Evolutionary conservation across 2,797 vertebrate species (phyloP), one percentile per base, ranked within the genome.

Genomic region (Stomatorhinus walkeri): DNA sequence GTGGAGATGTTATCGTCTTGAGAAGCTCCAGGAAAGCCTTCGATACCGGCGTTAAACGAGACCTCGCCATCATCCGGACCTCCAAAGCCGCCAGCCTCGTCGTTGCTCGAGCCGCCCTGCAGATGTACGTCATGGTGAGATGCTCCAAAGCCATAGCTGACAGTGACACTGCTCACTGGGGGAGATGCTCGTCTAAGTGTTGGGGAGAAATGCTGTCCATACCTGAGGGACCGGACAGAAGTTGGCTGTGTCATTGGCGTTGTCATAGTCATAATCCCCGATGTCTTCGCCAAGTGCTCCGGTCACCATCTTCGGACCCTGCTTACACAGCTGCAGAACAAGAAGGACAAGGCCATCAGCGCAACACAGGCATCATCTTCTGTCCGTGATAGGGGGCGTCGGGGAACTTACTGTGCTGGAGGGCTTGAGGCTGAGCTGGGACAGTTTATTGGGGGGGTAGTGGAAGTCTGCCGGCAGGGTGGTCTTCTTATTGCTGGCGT

Each of bases 191-290:
- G 4, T 28, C 83, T 52, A 32, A 0, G 16, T 8, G 24, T 1
- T 28, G 28, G 12, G 48, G 72, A 88, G 14, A 46, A 8, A 3
- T 10, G 16, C 5, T 81, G 46, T 36, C 84, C 91, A 91, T 72
- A 98, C 98, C 97, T 97, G 93, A n/a, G 96, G 90, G 0, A 95
- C 96, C 0, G 98, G 98, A 91, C 98, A 99, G 94, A 98, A 99
- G 94, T 98, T 97, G 90, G 95, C 94, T 0, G 96, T 98, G 90
- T 99, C 98, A 0, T 97, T 97, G 90, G 97, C 96, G 72, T 99
- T 99, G 93, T 97, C 94, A 92, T 99, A 99, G 92, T 99, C 93
- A 0, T 99, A 99, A 48, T 97, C 97, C 48, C 93, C 96, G 0
- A 98, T 96, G 10, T 93, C 96, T 43, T 96, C 97, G 9, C 95